Base-by-base conservation (phyloP, 1,140 invertebrate genomes). In the Aplysia californica region DNA sequence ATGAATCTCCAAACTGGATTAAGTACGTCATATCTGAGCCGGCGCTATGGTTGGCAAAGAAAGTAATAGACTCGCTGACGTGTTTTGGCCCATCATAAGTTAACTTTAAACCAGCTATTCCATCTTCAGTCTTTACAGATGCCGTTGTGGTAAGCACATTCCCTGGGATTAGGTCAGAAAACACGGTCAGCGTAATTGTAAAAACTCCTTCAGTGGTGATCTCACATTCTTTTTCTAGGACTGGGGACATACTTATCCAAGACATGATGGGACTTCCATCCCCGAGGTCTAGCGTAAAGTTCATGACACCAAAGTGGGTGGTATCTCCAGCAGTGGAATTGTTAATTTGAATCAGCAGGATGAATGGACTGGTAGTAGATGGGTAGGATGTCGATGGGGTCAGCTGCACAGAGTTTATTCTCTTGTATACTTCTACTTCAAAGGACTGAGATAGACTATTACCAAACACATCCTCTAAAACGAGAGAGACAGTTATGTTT, bases 41-140 rank as follows among this genome's bases (percentile, higher is more conserved):
- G 23, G 31, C 18, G 0, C 36, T 55, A 21, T 39, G 59, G 2
- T 50, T 44, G 3, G 76, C 76, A 3, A 65, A 75, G 58, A 85
- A 79, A 18, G 66, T 79, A 3, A 79, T 64, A 23, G 74, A n/a
- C 20, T 76, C 33, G 23, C 41, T 69, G 18, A 77, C 44, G 50
- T 79, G 64, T 31, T 76, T 79, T 39, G 83, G 83, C 18, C 82
- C 79, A 75, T 85, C 41, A 58, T 82, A 80, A 1, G 44, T 44
- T 4, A 85, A 29, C 3, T 29, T 65, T 4, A 81, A 31, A 10
- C 59, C 76, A 10, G 71, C 55, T 1, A 82, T 77, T 5, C 31
- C 39, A 31, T 65, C 69, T 64, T 81, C 69, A n/a, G 79, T 73
- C 2, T 23, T 26, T 10, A 81, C 74, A 35, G 20, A 41, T 10